Conservation (phyloP, 2,113 vertebrate genomes). For the Sinocyclocheilus anshuiensis region DNA sequence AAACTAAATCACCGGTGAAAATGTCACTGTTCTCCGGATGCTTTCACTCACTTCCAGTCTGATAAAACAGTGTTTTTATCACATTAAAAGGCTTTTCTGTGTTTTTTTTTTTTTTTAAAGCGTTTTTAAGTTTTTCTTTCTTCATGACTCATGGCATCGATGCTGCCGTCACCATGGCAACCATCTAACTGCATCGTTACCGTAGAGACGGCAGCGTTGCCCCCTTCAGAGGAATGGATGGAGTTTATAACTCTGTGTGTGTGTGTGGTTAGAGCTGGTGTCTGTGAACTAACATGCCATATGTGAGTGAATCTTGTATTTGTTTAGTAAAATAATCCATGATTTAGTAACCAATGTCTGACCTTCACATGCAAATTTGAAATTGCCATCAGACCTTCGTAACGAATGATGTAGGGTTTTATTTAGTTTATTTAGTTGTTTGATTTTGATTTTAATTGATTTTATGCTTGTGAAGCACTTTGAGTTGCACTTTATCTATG, state of each 20-base stretch:
- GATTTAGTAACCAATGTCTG: not conserved
- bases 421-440: not conserved
- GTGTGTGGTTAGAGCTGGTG: not conserved
- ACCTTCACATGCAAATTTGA: not conserved
- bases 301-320: not conserved
- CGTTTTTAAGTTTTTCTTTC: not conserved
- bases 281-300: not conserved
- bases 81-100: not conserved
- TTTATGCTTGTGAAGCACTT: no score
- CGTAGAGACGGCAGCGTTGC: not conserved
- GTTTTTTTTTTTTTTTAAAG: no score
- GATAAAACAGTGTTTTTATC: constrained; percentile 10
- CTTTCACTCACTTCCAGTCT: not conserved
- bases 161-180: constrained; percentile 2
- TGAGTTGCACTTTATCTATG: no score
- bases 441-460: not conserved
- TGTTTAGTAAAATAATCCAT: not conserved
- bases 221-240: not conserved
- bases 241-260: not conserved
- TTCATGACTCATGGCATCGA: constrained; percentile 23
- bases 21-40: not conserved
- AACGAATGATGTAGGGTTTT: not conserved
- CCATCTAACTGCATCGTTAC: constrained; percentile 23
- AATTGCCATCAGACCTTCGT: no score
- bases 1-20: not conserved